Evolutionary conservation across 2,888 invertebrate species (phyloP).

Genomic region (Cecidostiba fungosa): DNA sequence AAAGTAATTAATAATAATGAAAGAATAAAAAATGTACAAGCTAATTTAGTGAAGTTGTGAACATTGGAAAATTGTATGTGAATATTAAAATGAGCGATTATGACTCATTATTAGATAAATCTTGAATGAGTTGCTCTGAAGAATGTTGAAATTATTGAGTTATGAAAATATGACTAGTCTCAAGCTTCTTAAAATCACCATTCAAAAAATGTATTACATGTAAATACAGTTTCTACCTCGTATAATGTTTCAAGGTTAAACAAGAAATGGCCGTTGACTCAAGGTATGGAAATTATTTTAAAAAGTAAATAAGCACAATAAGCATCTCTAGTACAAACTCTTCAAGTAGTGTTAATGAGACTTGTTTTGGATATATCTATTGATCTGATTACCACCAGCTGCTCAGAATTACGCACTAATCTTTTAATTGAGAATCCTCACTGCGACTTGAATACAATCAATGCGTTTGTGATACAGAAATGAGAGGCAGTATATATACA

Average conservation of each 20-base stretch:
- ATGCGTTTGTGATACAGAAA: neutral
- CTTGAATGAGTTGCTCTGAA: neutral
- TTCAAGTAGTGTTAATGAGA: neutral
- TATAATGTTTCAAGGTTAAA: constrained; percentile 30
- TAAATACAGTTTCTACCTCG: constrained; percentile 5
- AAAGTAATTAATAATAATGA: neutral
- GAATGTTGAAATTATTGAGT: neutral
- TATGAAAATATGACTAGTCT: constrained; percentile 15
- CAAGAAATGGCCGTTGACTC: neutral
- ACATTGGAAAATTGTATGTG: neutral
- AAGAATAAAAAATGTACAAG: neutral
- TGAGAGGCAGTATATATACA: neutral
- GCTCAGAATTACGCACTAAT: neutral
- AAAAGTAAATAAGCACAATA: neutral
- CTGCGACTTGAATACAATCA: neutral
- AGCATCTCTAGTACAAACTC: neutral
- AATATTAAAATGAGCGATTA: neutral
- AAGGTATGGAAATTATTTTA: neutral
- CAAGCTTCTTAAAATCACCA: neutral
- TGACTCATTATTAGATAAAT: neutral
- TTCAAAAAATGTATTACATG: neutral
- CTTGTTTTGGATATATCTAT: neutral
- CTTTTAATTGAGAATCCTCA: neutral
- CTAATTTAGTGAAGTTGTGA: neutral
- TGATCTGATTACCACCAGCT: neutral